Evolutionary conservation across 2,888 invertebrate genomes (phyloP), one percentile per base, ranked within the genome.

Genomic region (Ochropleura plecta): DNA sequence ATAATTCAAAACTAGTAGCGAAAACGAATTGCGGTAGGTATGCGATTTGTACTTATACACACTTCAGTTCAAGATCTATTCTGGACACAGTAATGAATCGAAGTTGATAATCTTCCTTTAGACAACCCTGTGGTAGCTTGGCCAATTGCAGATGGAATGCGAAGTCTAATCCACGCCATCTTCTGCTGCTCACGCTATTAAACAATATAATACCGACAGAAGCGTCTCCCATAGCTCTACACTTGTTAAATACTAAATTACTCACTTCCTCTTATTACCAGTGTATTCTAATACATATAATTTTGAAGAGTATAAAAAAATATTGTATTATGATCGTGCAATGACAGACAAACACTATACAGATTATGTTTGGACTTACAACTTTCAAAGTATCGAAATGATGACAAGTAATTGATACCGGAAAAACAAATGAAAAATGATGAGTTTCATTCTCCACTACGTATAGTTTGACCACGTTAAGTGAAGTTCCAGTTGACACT

Each of bases 81-180:
- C 30, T 3, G 30, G 30, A 30, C 30, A 30, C 30, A 30, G 30
- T 30, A 30, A 30, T 30, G 30, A 30, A 30, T 30, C 30, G 30
- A 30, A 30, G 30, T 30, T 30, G 30, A 30, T 30, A 30, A 46
- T 48, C 53, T 9, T 40, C 8, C 67, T 76, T 80, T 20, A 12
- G 75, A 63, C 82, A 87, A 67, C 87, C 85, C 84, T 86, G 62
- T 53, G 46, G 20, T 63, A 84, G 84, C 86, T 87, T 87, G 79
- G 88, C 90, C 91, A 91, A 92, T 92, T 90, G 89, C 83, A 84
- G 83, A 84, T 89, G 92, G 92, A 92, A 92, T 91, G 87, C 90
- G 87, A 90, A 81, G 74, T 82, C 79, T 87, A 86, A 87, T 88
- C 82, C 84, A 83, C 82, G 85, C 85, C 83, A 87, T 73, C 67